These are phyloP conservation scores for Papilio xuthus DNA, from an alignment of 1,140 invertebrate genomes.

Conservation along the genomic window DNA sequence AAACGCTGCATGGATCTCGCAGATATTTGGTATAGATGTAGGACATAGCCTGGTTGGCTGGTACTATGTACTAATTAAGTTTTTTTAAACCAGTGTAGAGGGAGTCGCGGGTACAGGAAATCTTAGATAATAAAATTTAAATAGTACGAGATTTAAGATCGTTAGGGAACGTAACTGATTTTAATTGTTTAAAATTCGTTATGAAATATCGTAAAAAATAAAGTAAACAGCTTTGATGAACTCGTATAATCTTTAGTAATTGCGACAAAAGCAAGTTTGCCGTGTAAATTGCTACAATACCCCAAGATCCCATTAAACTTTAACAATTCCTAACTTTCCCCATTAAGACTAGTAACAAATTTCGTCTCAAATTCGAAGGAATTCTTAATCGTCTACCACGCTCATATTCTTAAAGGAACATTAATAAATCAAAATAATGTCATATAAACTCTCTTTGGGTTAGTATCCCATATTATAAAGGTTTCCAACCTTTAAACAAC, in stretches of 20 bases:
- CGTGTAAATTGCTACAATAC: conserved; percentile 64
- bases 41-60: too few species aligned
- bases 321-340: conserved; percentile 65
- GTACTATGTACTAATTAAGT: too few species aligned
- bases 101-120: too few species aligned
- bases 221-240: conserved; percentile 29
- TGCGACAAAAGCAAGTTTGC: conserved; percentile 50
- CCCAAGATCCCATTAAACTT: conserved; percentile 67
- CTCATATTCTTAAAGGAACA: conserved; percentile 23
- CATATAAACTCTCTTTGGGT: not conserved
- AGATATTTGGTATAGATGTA: too few species aligned
- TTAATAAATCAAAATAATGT: conserved; percentile 20
- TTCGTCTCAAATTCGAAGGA: conserved; percentile 32
- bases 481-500: not conserved
- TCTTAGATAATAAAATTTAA: too few species aligned
- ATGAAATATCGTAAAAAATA: not conserved
- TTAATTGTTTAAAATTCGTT: not conserved
- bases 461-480: not conserved
- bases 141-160: too few species aligned
- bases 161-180: too few species aligned
- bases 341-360: conserved; percentile 50
- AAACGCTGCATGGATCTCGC: too few species aligned
- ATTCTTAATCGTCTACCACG: conserved; percentile 11
- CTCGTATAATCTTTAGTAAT: conserved; percentile 28
- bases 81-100: too few species aligned